These are phyloP conservation scores for Leistus spinibarbis DNA, from an alignment of 2,888 invertebrate species.

Conservation along the genomic window DNA sequence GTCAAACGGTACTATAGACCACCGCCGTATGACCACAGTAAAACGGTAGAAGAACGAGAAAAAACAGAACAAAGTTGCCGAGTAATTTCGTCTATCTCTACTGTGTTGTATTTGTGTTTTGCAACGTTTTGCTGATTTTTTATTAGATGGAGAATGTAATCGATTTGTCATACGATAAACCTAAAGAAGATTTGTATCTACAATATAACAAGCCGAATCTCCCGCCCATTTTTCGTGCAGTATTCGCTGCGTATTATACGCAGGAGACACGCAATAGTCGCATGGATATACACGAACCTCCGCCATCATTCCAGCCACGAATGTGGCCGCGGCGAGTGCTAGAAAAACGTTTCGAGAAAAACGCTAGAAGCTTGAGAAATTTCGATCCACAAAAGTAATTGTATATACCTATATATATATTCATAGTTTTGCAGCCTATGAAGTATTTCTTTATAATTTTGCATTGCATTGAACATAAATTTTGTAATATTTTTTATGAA, in stretches of 20 bases:
- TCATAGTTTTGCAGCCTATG: too few species aligned
- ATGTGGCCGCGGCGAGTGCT: conserved; percentile 54
- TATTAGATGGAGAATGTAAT: too few species aligned
- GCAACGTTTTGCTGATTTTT: too few species aligned
- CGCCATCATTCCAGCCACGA: conserved; percentile 51
- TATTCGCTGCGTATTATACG: conserved; percentile 65
- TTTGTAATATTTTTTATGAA: background rate
- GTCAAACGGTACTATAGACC: conserved; percentile 54
- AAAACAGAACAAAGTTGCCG: too few species aligned
- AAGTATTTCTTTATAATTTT: too few species aligned
- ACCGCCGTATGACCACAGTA: conserved; percentile 54
- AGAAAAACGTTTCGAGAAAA: conserved; percentile 56
- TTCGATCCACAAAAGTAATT: conserved; percentile 29
- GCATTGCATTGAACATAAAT: too few species aligned
- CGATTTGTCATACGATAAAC: too few species aligned
- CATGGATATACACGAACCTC: conserved; percentile 53
- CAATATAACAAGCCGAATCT: conserved; percentile 73
- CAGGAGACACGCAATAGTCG: conserved; percentile 55
- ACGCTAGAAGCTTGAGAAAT: conserved; percentile 47
- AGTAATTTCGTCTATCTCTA: background rate
- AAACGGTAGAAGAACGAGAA: too few species aligned
- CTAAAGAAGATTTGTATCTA: too few species aligned
- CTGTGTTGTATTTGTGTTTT: too few species aligned
- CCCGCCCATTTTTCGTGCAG: conserved; percentile 74
- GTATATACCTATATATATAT: background rate